phyloP scores from a whole-genome alignment of 1,140 invertebrate species.

The Leguminivora glycinivorella region DNA sequence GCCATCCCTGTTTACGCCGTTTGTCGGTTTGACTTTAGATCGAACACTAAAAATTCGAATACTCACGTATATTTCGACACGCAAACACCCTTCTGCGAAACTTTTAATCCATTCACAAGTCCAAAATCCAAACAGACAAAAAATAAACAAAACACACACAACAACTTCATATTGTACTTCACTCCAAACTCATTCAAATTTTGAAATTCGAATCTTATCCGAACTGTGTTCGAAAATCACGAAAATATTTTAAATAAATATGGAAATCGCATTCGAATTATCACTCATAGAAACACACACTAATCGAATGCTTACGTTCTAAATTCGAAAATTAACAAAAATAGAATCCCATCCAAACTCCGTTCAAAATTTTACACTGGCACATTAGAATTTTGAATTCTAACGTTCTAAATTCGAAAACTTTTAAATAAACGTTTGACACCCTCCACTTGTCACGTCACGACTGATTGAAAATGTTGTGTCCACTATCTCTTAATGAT shows the following conservation, averaged over 20 bases:
- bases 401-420: neutral
- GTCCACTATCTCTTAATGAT: slow-evolving; percentile 18
- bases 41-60: too few species aligned
- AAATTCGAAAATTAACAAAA: too few species aligned
- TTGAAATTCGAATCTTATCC: too few species aligned
- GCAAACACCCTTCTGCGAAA: slow-evolving; percentile 8
- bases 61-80: slow-evolving; percentile 15
- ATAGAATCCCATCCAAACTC: neutral
- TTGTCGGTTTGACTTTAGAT: too few species aligned
- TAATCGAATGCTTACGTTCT: too few species aligned
- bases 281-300: too few species aligned
- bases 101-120: neutral
- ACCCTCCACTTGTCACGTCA: neutral
- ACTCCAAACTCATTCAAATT: neutral
- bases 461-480: slow-evolving; percentile 8
- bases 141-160: slow-evolving; percentile 19
- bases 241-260: too few species aligned
- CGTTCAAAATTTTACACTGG: neutral
- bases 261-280: too few species aligned
- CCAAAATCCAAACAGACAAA: neutral
- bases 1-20: too few species aligned
- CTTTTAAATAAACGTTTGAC: slow-evolving; percentile 9
- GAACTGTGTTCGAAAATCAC: too few species aligned
- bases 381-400: neutral
- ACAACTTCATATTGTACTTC: neutral